Evolutionary conservation across 2,113 vertebrate genomes (phyloP).

Genomic region (Boulengeromyrus knoepffleri): DNA sequence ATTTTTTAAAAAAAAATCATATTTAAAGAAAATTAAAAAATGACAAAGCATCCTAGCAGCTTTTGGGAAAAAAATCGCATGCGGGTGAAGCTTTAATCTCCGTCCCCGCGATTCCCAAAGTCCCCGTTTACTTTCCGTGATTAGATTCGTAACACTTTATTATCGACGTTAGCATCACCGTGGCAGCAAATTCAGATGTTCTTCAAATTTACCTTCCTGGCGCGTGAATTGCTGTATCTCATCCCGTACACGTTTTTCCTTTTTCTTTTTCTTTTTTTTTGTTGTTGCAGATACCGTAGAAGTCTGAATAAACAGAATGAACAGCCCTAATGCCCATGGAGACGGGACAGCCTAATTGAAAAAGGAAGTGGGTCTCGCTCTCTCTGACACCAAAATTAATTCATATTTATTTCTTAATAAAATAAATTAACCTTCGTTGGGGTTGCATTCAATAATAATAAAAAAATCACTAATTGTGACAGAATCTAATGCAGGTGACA

Average conservation of each 20-base stretch:
- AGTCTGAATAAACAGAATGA: neutral
- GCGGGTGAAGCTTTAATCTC: neutral
- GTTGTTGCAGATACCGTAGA: neutral
- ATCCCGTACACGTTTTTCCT: neutral
- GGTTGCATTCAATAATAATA: conserved; percentile 1
- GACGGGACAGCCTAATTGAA: neutral
- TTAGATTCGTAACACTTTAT: conserved; percentile 9
- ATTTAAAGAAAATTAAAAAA: neutral
- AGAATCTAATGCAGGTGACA: conserved; percentile 14
- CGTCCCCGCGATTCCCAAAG: neutral
- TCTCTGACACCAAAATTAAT: conserved; percentile 7
- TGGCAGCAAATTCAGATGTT: conserved; percentile 1
- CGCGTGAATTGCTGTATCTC: neutral
- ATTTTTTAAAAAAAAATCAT: neutral
- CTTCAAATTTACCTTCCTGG: conserved; percentile 3
- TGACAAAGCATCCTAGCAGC: neutral
- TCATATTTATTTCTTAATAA: conserved; percentile 15
- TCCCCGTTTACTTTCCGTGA: neutral
- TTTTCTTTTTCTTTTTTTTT: neutral
- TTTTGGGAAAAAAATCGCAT: neutral
- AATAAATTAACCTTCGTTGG: neutral
- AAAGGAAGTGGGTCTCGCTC: neutral
- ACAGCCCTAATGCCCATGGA: neutral
- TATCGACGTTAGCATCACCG: neutral
- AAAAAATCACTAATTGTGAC: conserved; percentile 13